These are phyloP conservation scores for Drosophila picticornis DNA, from an alignment of 2,888 invertebrate genomes.

Conservation along the genomic window DNA sequence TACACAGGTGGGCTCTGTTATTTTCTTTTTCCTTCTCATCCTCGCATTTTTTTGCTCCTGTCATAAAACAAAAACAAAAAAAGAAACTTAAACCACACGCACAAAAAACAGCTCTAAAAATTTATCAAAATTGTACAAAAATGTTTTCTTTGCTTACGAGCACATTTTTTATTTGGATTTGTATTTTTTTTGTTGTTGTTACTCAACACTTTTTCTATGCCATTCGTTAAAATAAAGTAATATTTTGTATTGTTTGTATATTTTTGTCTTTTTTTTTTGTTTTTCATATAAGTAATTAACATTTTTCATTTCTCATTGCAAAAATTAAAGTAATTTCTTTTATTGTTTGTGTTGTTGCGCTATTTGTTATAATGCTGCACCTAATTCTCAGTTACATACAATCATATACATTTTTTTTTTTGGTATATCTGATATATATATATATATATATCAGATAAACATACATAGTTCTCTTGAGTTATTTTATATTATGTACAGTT, in stretches of 20 bases:
- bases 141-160: constrained; percentile 30
- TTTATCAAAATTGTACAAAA: constrained; percentile 79
- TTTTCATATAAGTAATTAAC: constrained; percentile 29
- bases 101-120: constrained; percentile 74
- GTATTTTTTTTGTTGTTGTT: constrained; percentile 20
- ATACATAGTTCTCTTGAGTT: constrained; percentile 17
- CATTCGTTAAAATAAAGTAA: constrained; percentile 76
- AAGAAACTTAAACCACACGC: constrained; percentile 55
- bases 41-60: constrained; percentile 48
- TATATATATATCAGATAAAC: constrained; percentile 39
- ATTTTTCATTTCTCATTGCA: constrained; percentile 47
- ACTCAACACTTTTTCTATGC: constrained; percentile 35
- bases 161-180: constrained; percentile 22
- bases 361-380: constrained; percentile 64
- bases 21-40: constrained; percentile 28
- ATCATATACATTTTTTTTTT: constrained; percentile 36
- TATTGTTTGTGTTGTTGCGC: constrained; percentile 68
- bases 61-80: constrained; percentile 47
- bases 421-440: constrained; percentile 20
- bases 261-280: constrained; percentile 27
- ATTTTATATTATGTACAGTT: constrained; percentile 48
- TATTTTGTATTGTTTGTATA: constrained; percentile 70
- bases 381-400: constrained; percentile 67
- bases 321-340: constrained; percentile 77
- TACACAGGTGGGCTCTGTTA: constrained; percentile 73